Evolutionary conservation across 2,797 vertebrate species (phyloP).

Genomic region (Pelobates cultripes): DNA sequence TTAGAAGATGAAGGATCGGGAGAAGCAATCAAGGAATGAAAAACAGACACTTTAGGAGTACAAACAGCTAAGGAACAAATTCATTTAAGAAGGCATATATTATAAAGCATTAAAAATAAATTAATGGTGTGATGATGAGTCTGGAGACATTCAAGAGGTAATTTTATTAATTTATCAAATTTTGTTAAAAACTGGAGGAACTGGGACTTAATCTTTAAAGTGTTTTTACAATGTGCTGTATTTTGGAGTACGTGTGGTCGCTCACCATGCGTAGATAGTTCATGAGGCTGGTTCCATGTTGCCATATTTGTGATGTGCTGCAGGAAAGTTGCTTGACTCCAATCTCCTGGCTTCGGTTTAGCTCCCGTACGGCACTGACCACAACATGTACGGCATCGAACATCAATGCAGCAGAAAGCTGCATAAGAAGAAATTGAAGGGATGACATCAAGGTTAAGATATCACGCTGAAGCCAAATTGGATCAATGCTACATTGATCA

Average conservation of each 20-base stretch:
- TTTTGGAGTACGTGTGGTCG: not conserved
- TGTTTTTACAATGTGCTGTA: too few species aligned
- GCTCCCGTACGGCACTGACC: slow-evolving; percentile 87
- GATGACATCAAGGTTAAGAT: not conserved
- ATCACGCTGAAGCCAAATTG: not conserved
- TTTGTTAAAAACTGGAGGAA: too few species aligned
- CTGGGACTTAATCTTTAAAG: too few species aligned
- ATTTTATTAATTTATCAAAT: too few species aligned
- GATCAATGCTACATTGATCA: not conserved
- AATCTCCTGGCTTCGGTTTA: slow-evolving; percentile 94
- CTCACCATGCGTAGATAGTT: slow-evolving; percentile 93
- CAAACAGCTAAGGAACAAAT: too few species aligned
- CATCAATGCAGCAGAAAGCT: slow-evolving; percentile 91
- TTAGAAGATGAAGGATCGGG: too few species aligned
- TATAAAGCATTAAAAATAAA: too few species aligned
- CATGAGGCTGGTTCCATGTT: slow-evolving; percentile 94
- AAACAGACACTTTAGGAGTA: too few species aligned
- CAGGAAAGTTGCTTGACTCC: slow-evolving; percentile 90
- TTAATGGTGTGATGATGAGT: too few species aligned
- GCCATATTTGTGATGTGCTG: slow-evolving; percentile 90
- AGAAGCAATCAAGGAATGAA: too few species aligned
- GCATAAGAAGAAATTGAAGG: not conserved
- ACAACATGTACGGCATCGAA: slow-evolving; percentile 94
- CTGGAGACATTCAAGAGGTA: too few species aligned
- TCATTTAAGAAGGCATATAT: too few species aligned